Conservation (phyloP, 1,140 invertebrate species). For the Nasonia longicornis region DNA sequence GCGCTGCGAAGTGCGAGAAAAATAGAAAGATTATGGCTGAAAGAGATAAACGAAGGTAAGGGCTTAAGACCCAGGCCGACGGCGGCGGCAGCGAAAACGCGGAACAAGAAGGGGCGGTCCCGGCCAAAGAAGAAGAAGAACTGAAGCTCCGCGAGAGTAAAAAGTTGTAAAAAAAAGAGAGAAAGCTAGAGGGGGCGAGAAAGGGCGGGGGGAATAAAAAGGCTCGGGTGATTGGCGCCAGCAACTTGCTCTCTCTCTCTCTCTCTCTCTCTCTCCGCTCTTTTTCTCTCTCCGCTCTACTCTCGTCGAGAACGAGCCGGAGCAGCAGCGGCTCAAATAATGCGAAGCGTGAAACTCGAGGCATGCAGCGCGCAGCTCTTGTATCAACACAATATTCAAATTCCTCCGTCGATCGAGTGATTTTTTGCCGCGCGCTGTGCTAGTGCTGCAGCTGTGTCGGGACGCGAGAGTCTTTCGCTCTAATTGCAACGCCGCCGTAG, state of each 20-base stretch:
- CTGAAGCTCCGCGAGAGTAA: neutral
- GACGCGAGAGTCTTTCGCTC: neutral
- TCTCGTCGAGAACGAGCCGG: neutral
- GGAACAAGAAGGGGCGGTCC: neutral
- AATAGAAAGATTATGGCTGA: constrained; percentile 45
- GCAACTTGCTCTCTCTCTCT: neutral
- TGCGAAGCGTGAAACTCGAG: constrained; percentile 9
- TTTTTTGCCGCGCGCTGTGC: neutral
- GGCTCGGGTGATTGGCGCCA: constrained; percentile 25
- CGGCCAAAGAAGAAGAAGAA: constrained; percentile 15
- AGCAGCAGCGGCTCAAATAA: neutral
- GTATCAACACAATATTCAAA: constrained; percentile 10
- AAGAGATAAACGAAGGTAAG: constrained; percentile 39
- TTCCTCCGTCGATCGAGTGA: neutral
- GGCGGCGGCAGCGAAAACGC: neutral
- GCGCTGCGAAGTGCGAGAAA: constrained; percentile 35
- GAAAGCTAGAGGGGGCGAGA: neutral
- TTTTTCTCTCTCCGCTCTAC: neutral
- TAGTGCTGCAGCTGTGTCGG: too few relatives aligned
- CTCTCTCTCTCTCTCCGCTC: neutral
- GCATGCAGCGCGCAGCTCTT: neutral
- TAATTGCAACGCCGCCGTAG: neutral
- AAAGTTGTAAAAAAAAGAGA: constrained; percentile 13
- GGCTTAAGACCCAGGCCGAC: neutral
- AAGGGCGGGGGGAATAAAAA: constrained; percentile 20